These are phyloP conservation scores for Toxotes lorentzi DNA, from an alignment of 2,797 vertebrate genomes.

Conservation along the genomic window DNA sequence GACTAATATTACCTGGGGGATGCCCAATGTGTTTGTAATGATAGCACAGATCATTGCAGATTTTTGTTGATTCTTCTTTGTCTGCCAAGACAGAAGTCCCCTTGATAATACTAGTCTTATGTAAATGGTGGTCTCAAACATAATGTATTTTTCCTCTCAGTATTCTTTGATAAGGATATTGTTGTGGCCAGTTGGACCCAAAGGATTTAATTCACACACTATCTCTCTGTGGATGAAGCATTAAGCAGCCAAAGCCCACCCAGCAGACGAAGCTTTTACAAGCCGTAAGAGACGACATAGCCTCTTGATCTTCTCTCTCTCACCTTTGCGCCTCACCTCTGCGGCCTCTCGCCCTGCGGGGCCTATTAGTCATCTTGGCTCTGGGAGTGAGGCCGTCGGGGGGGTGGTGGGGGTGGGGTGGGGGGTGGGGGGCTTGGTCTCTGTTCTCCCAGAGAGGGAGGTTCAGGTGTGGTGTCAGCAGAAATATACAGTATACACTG, in stretches of 20 bases:
- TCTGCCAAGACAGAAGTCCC: slow-evolving; percentile 42
- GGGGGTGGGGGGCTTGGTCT: slow-evolving; percentile 56
- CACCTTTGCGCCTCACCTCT: slow-evolving; percentile 63
- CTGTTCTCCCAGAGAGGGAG: slow-evolving; percentile 60
- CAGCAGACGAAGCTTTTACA: slow-evolving; percentile 37
- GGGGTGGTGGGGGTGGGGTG: no score
- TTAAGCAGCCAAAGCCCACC: slow-evolving; percentile 42
- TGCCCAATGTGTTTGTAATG: slow-evolving; percentile 55
- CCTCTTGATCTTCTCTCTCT: slow-evolving; percentile 49
- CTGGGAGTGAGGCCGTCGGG: slow-evolving; percentile 63
- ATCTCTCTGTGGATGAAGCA: slow-evolving; percentile 15
- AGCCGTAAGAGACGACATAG: slow-evolving; percentile 3
- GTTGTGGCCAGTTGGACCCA: slow-evolving; percentile 23
- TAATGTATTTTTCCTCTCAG: slow-evolving; percentile 24
- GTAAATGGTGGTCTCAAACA: slow-evolving; percentile 21
- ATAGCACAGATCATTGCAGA: slow-evolving; percentile 37
- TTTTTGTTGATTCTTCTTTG: slow-evolving; percentile 42
- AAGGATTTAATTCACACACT: slow-evolving; percentile 24
- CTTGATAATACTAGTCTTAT: slow-evolving; percentile 44
- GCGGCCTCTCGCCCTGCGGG: slow-evolving; percentile 56
- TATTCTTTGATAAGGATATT: neutral
- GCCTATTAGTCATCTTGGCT: slow-evolving; percentile 74
- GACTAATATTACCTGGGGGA: slow-evolving; percentile 43
- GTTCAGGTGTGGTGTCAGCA: slow-evolving; percentile 72
- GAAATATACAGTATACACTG: slow-evolving; percentile 60